Base-by-base conservation (phyloP, 2,113 vertebrate genomes). In the Mustela lutreola region DNA sequence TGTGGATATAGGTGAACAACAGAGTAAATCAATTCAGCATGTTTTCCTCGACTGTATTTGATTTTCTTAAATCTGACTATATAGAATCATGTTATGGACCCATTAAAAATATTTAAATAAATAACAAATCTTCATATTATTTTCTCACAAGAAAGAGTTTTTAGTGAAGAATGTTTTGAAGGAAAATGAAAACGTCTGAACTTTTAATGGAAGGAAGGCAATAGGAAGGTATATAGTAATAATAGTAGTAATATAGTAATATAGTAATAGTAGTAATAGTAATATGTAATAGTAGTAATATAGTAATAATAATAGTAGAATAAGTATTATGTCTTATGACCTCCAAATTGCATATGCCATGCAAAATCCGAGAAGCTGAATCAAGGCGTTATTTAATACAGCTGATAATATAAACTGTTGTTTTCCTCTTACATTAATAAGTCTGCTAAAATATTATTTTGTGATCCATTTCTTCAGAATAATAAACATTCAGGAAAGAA, bases 361-460 rank as follows among this genome's bases (percentile, higher is more conserved):
- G 19, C 28, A 15, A 56, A 22, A 89, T 9, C 31, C 28, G 1
- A 60, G 70, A 80, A 91, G 42, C 31, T 93, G 33, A 97, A 89
- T 75, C 62, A 94, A 88, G 4, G 9, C 83, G 26, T 31, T 95
- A n/a, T 24, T 85, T 63, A 63, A 70, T 88, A 75, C 70, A 89
- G 26, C 6, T 95, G 63, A 94, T 87, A 85, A 62, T 80, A 5
- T 82, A 70, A 91, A 33, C 11, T 78, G 1, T 60, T 95, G 8
- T 78, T 95, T 91, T 92, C 28, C 11, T 7, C 7, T 88, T 81
- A 81, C 3, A 62, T 58, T 81, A 91, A 82, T 62, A 81, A 58
- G 0, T 78, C 91, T 91, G 12, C 8, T 65, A 96, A 97, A 93
- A 87, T 89, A 36, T 14, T 31, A 78, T 81, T 76, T 96, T 36